These are phyloP conservation scores for Abrostola triplasia DNA, from an alignment of 2,888 invertebrate species.

Conservation along the genomic window DNA sequence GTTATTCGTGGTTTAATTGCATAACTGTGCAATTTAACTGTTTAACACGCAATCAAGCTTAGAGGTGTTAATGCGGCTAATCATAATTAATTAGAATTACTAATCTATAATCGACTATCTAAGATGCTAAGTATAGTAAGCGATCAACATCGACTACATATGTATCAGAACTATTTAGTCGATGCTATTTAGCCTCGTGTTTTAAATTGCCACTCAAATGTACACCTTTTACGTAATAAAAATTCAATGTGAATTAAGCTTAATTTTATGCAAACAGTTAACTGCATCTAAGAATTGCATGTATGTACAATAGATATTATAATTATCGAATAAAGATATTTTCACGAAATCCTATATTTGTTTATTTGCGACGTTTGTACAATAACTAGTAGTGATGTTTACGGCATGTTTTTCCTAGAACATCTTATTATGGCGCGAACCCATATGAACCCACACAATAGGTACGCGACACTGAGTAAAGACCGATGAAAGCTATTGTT, in stretches of 20 bases:
- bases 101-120: constrained; percentile 9
- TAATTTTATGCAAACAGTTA: not conserved
- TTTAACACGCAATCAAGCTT: constrained; percentile 7
- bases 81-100: constrained; percentile 32
- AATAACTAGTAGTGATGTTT: constrained; percentile 50
- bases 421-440: constrained; percentile 60
- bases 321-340: constrained; percentile 24
- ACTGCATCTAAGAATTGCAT: too few relatives aligned
- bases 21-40: constrained; percentile 37
- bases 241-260: too few relatives aligned
- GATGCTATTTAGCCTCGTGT: too few relatives aligned
- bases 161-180: too few relatives aligned
- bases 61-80: constrained; percentile 10
- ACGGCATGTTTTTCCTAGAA: constrained; percentile 62
- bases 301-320: not conserved
- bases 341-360: constrained; percentile 43
- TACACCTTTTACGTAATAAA: too few relatives aligned
- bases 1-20: constrained; percentile 39
- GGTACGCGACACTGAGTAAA: constrained; percentile 29
- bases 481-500: constrained; percentile 25
- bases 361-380: constrained; percentile 44
- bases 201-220: too few relatives aligned
- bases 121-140: not conserved
- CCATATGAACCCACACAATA: constrained; percentile 56
- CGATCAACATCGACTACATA: not conserved